These are phyloP conservation scores for Procambarus virginalis DNA, from an alignment of 1,140 invertebrate species.

Conservation along the genomic window DNA sequence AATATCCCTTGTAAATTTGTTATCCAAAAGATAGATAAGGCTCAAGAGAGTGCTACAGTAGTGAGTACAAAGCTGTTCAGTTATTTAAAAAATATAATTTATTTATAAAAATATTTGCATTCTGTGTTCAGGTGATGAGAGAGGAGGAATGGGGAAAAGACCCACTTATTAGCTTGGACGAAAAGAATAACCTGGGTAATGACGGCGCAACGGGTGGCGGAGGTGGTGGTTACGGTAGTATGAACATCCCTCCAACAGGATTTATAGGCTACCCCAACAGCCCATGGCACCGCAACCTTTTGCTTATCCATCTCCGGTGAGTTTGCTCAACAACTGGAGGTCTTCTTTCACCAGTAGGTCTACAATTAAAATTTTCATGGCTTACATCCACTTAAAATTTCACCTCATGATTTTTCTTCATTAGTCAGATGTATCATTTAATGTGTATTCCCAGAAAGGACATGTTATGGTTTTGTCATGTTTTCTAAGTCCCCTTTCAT, in stretches of 20 bases:
- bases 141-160: constrained; percentile 54
- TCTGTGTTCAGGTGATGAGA: constrained; percentile 46
- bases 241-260: constrained; percentile 52
- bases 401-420: background rate
- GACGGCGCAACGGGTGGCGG: constrained; percentile 60
- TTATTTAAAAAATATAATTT: too few relatives aligned
- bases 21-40: too few relatives aligned
- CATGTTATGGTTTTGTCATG: too few relatives aligned
- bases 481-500: too few relatives aligned
- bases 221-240: constrained; percentile 14
- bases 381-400: background rate
- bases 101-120: too few relatives aligned
- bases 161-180: constrained; percentile 59
- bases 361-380: too few relatives aligned
- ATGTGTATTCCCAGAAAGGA: too few relatives aligned
- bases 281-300: constrained; percentile 56
- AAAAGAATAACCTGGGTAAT: constrained; percentile 61
- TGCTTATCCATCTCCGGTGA: constrained; percentile 52
- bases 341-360: background rate
- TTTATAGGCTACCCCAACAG: constrained; percentile 54
- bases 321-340: background rate
- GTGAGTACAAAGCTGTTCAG: too few relatives aligned
- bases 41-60: too few relatives aligned
- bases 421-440: too few relatives aligned
- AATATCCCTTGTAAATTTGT: too few relatives aligned